Base-by-base conservation (phyloP, 2,888 invertebrate species). In the Sarcophaga variegata region DNA sequence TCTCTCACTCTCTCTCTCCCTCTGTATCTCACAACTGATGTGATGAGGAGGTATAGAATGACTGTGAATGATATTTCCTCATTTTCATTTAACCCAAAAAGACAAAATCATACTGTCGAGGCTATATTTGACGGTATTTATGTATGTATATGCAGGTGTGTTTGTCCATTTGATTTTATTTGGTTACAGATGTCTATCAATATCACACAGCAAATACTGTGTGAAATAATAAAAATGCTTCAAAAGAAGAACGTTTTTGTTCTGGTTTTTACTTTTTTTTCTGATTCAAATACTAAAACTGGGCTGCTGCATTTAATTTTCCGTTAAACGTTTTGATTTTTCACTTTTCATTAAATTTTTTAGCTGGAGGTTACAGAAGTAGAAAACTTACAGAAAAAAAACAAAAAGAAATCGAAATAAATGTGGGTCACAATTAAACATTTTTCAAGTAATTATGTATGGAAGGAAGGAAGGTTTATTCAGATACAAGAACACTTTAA, bases 181-280 rank as follows among this genome's bases (percentile, higher is more conserved):
- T 63, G 77, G 54, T 67, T 78, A 86, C 76, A 87, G 87, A 87
- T 87, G 87, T 84, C 81, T 87, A 87, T 87, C 87, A 84, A 87
- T 87, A 87, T 66, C 75, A 81, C 6, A 78, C 79, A 67, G 75
- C 54, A 84, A 87, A 86, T 86, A 83, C 59, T 59, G 70, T 45
- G 25, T 70, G 27, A 54, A 59, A 47, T 37, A 59, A 47, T 37
- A 37, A 37, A 37, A 70, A 79, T 25, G 74, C 6, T 80, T 66
- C 63, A 60, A 75, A 47, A 66, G 37, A 27, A 70, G 66, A 67
- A 83, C 45, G 37, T 54, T 75, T 85, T 37, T 37, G 37, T 37
- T 37, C 37, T 37, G 37, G 2, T 37, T 37, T 37, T 37, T 8
- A 10, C 6, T 37, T 37, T 10, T 10, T 62, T 60, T 37, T 70